Base-by-base conservation (phyloP, 2,888 invertebrate species). In the Busseola fusca region DNA sequence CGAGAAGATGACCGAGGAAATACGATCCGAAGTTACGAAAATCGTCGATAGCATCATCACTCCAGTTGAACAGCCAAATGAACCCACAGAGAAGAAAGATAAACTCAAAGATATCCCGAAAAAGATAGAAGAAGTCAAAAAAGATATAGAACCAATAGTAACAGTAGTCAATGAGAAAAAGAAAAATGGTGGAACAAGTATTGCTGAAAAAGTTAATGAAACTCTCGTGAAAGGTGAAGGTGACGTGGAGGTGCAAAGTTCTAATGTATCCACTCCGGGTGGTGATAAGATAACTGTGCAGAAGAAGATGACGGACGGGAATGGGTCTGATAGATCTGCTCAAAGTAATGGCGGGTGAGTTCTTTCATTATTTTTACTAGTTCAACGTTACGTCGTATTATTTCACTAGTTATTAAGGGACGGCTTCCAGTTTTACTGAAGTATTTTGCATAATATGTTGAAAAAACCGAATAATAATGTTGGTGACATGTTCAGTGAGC, bases 221-320 rank as follows among this genome's bases (percentile, higher is more conserved):
- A 89, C 96, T 57, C 89, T 96, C 78, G 96, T 97, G 50, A 96
- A 96, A 85, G 96, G 96, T 27, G 96, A 96, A 73, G 95, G 96
- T 57, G 96, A 97, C 77, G 94, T 96, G 25, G 97, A 97, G 86
- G 96, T 96, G 74, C 96, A 96, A 84, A 96, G 96, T 91, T 96
- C 96, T 14, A 96, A 97, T 86, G 86, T 95, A 54, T 93, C 95
- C 0, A 91, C 94, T 42, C 93, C 94, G 0, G 91, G 89, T 0
- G 81, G 87, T 0, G 89, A 90, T 14, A 93, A 92, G 73, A 90
- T 91, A 63, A 83, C 82, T 52, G 80, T 87, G 14, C 87, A 88
- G 27, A 89, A 82, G 72, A 93, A 92, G 78, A 89, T 87, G 84
- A 84, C 87, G 5, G 94, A 93, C 45, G 93, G 91, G 9, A 92